Evolutionary conservation across 2,113 vertebrate genomes (phyloP), one percentile per base, ranked within the genome.

Genomic region (Chloebia gouldiae): DNA sequence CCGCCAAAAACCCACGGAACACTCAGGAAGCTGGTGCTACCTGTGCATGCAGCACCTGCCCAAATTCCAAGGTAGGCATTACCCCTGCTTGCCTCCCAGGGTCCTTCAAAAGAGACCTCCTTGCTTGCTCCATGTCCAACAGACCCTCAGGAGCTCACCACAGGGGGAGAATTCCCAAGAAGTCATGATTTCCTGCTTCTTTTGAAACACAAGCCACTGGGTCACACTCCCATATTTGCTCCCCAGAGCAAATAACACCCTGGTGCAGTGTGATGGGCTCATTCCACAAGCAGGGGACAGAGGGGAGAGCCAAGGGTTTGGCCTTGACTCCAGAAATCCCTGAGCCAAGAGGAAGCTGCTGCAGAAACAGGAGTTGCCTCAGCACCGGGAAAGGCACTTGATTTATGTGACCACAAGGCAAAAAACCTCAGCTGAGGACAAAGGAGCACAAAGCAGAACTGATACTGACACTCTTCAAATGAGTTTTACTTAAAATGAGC

Each of bases 1-100:
- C 77, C 45, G 47, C 68, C 65, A 42, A 33, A 31, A n/a, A 0
- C 30, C 51, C n/a, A 10, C 0, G 13, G 35, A 61, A 42, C 1
- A 1, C 40, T 13, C 10, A 11, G 65, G n/a, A 15, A 61, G 37
- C 12, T 9, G 37, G 7, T 4, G 60, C 27, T 30, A 14, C 19
- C 31, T 10, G 28, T 14, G 37, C 42, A n/a, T 1, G 16, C 25
- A 53, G 15, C 53, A 16, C 66, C 22, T 39, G 35, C 50, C 35
- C 57, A 2, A 8, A 9, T 7, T 1, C 23, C 4, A 6, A 9
- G 22, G 20, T 4, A 33, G 18, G 3, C 54, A 24, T 14, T 13
- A 6, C 5, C 20, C 35, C 31, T 3, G 3, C 4, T 3, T 9
- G 37, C 35, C 65, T 45, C 51, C 50, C 8, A 10, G 35, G 7